Percentiles rank a stretch among this genome's conserved stretches.
Conservation (phyloP, 2,797 vertebrate species). For the Paratrypauchen microcephalus region DNA sequence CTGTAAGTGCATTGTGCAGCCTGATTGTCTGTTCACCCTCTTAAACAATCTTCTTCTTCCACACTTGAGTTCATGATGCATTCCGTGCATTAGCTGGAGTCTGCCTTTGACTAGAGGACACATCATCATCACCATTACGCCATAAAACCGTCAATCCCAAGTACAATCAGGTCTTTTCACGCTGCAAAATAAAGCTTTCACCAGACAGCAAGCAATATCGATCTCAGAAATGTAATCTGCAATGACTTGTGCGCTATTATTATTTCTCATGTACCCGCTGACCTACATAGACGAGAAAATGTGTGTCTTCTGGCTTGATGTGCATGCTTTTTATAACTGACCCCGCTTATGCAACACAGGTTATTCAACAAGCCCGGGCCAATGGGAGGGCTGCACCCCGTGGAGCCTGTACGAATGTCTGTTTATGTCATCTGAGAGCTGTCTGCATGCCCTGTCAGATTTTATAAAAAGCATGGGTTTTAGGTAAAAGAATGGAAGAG, state of each 20-base stretch:
- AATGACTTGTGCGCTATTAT: slow-evolving; percentile 63
- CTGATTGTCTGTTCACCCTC: slow-evolving; percentile 11
- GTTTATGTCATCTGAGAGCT: slow-evolving; percentile 24
- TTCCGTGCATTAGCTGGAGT: background rate
- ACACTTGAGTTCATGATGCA: slow-evolving; percentile 10
- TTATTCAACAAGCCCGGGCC: slow-evolving; percentile 65
- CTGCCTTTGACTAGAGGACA: slow-evolving; percentile 22
- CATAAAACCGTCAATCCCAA: slow-evolving; percentile 41
- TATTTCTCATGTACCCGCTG: slow-evolving; percentile 58
- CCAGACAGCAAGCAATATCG: slow-evolving; percentile 62
- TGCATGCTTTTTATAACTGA: slow-evolving; percentile 65
- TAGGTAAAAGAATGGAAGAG: slow-evolving; percentile 33
- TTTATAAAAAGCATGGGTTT: slow-evolving; percentile 26
- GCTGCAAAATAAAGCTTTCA: slow-evolving; percentile 51
- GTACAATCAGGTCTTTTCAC: slow-evolving; percentile 59
- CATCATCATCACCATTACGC: slow-evolving; percentile 41
- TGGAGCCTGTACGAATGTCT: slow-evolving; percentile 25
- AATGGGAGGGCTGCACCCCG: slow-evolving; percentile 43
- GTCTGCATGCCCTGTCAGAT: slow-evolving; percentile 12
- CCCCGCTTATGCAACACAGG: slow-evolving; percentile 66
- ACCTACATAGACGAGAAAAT: slow-evolving; percentile 54
- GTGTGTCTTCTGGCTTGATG: slow-evolving; percentile 50
- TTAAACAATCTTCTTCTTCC: slow-evolving; percentile 16
- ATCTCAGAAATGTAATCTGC: slow-evolving; percentile 59
- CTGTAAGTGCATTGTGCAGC: slow-evolving; percentile 13